phyloP scores from a whole-genome alignment of 2,113 vertebrate genomes.

The Sitta europaea region DNA sequence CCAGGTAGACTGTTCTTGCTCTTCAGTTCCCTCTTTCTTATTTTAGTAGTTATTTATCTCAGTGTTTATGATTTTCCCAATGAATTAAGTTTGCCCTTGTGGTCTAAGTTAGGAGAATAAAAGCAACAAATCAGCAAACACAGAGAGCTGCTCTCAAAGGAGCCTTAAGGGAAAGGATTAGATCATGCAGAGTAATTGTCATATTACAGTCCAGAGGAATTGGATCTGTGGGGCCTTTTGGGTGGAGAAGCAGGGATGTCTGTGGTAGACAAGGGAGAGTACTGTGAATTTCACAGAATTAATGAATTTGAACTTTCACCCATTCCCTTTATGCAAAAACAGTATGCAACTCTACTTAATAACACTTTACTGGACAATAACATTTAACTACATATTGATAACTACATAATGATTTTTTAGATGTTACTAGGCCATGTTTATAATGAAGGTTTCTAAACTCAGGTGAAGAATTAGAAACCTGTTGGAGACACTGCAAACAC shows the following conservation, averaged over 20 bases:
- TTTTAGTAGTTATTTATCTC: neutral
- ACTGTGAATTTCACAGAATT: neutral
- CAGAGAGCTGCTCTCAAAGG: neutral
- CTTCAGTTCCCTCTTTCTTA: neutral
- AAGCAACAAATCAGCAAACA: neutral
- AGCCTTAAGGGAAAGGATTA: neutral
- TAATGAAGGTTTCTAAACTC: neutral
- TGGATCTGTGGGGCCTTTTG: neutral
- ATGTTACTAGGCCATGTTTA: neutral
- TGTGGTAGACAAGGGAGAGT: neutral
- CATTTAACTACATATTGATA: neutral
- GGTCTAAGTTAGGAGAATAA: neutral
- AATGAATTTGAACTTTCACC: neutral
- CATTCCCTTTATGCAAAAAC: neutral
- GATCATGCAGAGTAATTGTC: neutral
- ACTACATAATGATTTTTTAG: fast-evolving
- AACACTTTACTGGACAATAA: neutral
- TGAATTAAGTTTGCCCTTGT: neutral
- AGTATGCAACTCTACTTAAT: neutral
- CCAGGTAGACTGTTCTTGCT: neutral
- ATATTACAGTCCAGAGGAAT: neutral
- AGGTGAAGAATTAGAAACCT: neutral
- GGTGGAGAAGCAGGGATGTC: neutral
- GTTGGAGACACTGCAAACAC: neutral
- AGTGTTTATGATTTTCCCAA: neutral